phyloP scores from a whole-genome alignment of 1,140 invertebrate genomes.

The Medauroidea extradentata region DNA sequence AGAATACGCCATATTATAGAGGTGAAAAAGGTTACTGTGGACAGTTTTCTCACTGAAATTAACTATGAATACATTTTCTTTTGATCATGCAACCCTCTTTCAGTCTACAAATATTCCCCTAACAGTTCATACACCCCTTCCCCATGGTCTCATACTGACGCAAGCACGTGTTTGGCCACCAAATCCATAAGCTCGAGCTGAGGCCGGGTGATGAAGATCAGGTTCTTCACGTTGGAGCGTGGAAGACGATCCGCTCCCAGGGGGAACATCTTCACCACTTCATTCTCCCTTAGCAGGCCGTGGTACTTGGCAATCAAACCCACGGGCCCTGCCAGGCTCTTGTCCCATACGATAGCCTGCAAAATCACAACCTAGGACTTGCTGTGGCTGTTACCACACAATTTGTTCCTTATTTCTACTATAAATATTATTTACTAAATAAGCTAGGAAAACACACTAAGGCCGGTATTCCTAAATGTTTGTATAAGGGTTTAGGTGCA shows the following conservation, averaged over 20 bases:
- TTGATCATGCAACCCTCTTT: too few relatives aligned
- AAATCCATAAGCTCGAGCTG: slow-evolving; percentile 78
- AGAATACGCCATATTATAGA: too few relatives aligned
- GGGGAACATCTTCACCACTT: slow-evolving; percentile 74
- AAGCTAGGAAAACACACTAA: too few relatives aligned
- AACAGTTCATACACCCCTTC: too few relatives aligned
- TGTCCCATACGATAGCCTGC: slow-evolving; percentile 87
- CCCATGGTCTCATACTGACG: slow-evolving; percentile 49
- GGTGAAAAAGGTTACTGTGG: too few relatives aligned
- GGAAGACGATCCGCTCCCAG: slow-evolving; percentile 63
- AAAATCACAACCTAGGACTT: too few relatives aligned
- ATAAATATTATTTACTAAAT: neutral
- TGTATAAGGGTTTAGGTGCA: too few relatives aligned
- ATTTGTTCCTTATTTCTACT: slow-evolving; percentile 1
- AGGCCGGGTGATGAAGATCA: slow-evolving; percentile 86
- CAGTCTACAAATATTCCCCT: too few relatives aligned
- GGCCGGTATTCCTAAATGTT: too few relatives aligned
- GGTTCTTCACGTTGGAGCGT: slow-evolving; percentile 66
- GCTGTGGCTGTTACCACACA: slow-evolving; percentile 21
- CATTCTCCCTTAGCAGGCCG: slow-evolving; percentile 70
- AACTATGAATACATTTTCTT: too few relatives aligned
- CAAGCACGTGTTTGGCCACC: slow-evolving; percentile 77
- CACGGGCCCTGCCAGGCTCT: slow-evolving; percentile 80
- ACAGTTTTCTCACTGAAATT: too few relatives aligned
- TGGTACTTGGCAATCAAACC: slow-evolving; percentile 77